phyloP scores from a whole-genome alignment of 2,888 invertebrate species.

The Toxonevra muliebris region DNA sequence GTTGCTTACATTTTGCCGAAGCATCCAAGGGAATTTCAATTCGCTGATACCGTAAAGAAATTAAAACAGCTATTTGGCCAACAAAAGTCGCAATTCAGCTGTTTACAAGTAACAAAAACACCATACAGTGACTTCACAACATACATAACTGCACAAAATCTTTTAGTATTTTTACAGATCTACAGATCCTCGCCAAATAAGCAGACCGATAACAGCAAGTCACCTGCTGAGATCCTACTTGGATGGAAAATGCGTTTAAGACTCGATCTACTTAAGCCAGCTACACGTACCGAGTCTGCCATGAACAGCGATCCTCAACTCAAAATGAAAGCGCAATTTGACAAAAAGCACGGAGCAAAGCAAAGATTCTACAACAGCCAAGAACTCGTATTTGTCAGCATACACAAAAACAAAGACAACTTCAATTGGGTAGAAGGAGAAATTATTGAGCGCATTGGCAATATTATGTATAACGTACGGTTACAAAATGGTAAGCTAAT shows the following conservation, averaged over 20 bases:
- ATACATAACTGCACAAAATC: too few relatives aligned
- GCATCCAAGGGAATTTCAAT: conserved; percentile 26
- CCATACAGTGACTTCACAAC: conserved; percentile 33
- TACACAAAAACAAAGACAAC: conserved; percentile 29
- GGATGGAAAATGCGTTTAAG: conserved; percentile 36
- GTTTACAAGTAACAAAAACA: conserved; percentile 36
- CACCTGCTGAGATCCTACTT: conserved; percentile 39
- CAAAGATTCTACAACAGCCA: conserved; percentile 25
- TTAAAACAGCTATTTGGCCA: conserved; percentile 35
- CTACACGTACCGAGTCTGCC: background rate
- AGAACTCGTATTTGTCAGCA: conserved; percentile 29
- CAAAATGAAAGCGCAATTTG: conserved; percentile 19
- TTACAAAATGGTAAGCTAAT: conserved; percentile 27
- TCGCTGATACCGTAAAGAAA: conserved; percentile 30
- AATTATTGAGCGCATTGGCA: conserved; percentile 34
- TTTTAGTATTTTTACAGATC: too few relatives aligned
- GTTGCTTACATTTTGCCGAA: conserved; percentile 39
- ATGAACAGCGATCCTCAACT: conserved; percentile 3
- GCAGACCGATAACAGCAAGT: conserved; percentile 25
- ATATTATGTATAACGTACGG: conserved; percentile 36
- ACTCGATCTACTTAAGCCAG: conserved; percentile 37
- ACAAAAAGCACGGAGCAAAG: conserved; percentile 28
- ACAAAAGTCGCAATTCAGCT: conserved; percentile 38
- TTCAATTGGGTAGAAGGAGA: conserved; percentile 28
- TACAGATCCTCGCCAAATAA: conserved; percentile 39